Evolutionary conservation across 2,797 vertebrate species (phyloP).

Genomic region (Acanthurus leucopareius): DNA sequence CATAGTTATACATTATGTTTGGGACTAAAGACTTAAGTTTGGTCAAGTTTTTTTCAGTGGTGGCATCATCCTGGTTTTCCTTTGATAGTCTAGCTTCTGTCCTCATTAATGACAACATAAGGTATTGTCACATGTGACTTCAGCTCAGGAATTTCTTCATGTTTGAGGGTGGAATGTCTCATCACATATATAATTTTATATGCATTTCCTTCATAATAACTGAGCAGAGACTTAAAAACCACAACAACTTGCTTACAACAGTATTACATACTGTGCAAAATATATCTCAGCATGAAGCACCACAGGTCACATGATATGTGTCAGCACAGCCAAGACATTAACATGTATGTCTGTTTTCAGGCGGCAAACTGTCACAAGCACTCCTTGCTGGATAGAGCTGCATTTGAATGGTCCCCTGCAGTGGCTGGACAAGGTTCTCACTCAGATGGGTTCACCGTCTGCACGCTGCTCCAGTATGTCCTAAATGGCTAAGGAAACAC

Average conservation of each 20-base stretch:
- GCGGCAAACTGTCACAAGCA: constrained; percentile 99
- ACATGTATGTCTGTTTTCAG: constrained; percentile 74
- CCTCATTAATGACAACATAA: background rate
- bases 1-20: background rate
- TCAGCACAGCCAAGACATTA: background rate
- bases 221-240: background rate
- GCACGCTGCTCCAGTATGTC: constrained; percentile 97
- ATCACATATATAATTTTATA: background rate
- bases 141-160: background rate
- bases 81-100: background rate
- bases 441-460: constrained; percentile 97
- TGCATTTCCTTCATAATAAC: background rate
- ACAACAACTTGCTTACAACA: background rate
- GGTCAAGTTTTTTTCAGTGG: background rate
- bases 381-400: constrained; percentile 99
- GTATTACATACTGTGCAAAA: background rate
- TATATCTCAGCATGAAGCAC: background rate
- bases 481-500: constrained; percentile 77
- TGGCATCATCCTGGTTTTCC: background rate
- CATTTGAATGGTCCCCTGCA: constrained; percentile 98
- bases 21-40: background rate
- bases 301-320: constrained; percentile 16
- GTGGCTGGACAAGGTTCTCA: constrained; percentile 99
- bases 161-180: background rate
- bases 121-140: background rate